phyloP scores from a whole-genome alignment of 2,888 invertebrate species.

The Cephus pulcher region DNA sequence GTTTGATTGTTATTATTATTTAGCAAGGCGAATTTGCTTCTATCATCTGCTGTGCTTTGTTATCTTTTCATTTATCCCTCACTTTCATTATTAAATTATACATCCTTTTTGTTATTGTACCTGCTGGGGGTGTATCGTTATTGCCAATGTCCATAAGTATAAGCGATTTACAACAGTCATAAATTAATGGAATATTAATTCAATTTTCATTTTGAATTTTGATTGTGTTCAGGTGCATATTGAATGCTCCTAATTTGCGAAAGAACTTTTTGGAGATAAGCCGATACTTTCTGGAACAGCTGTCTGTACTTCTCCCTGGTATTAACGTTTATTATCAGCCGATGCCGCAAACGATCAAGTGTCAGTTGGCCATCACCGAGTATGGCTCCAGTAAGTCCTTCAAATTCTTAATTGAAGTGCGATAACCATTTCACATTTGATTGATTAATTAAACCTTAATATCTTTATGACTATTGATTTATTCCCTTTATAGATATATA shows the following conservation, averaged over 20 bases:
- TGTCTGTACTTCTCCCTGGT: slow-evolving; percentile 69
- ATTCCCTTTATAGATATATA: slow-evolving; percentile 50
- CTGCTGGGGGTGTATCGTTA: background rate
- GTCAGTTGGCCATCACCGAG: slow-evolving; percentile 76
- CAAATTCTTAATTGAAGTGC: slow-evolving; percentile 6
- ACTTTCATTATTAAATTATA: background rate
- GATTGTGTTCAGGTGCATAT: slow-evolving; percentile 71
- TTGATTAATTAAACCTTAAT: background rate
- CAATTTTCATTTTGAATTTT: slow-evolving; percentile 32
- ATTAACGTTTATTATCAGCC: slow-evolving; percentile 63
- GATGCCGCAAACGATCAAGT: slow-evolving; percentile 61
- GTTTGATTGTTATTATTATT: background rate
- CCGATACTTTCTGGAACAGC: slow-evolving; percentile 72
- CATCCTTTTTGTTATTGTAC: background rate
- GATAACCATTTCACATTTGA: background rate
- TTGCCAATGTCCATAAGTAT: background rate
- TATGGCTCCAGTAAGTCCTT: slow-evolving; percentile 69
- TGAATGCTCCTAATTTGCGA: slow-evolving; percentile 78
- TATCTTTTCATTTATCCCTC: background rate
- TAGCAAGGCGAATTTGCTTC: background rate
- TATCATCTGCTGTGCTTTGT: slow-evolving; percentile 11
- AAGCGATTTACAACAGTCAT: background rate
- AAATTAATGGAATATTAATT: slow-evolving; percentile 11
- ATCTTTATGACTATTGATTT: slow-evolving; percentile 1
- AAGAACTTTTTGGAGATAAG: slow-evolving; percentile 73